Conservation (phyloP, 1,140 invertebrate genomes). For the Andricus grossulariae region DNA sequence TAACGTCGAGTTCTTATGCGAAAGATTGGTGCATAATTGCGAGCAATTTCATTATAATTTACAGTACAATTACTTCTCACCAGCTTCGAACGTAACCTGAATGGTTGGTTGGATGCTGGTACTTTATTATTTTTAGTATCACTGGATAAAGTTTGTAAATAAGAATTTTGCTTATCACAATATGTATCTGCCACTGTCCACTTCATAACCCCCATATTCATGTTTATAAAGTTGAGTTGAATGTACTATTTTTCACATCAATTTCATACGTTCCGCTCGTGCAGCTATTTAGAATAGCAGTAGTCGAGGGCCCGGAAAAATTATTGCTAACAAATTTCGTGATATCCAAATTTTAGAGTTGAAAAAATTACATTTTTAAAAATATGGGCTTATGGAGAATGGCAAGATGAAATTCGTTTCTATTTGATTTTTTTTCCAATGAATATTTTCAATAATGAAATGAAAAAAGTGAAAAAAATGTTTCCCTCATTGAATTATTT, state of each 20-base stretch:
- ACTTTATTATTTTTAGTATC: conserved; percentile 15
- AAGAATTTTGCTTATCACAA: conserved; percentile 4
- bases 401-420: too few species aligned
- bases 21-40: conserved; percentile 21
- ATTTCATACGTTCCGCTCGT: neutral
- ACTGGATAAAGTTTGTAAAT: conserved; percentile 19
- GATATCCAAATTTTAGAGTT: too few species aligned
- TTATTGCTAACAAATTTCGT: neutral
- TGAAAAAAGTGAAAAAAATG: neutral
- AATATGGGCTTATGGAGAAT: too few species aligned
- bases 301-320: neutral
- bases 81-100: conserved; percentile 9
- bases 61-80: conserved; percentile 14
- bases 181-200: conserved; percentile 17
- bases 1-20: conserved; percentile 16
- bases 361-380: too few species aligned
- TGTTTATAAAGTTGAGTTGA: conserved; percentile 20
- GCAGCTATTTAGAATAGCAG: neutral
- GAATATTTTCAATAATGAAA: neutral
- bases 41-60: conserved; percentile 14
- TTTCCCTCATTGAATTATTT: too few species aligned
- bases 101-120: neutral
- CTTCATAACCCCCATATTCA: conserved; percentile 8
- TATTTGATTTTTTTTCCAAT: too few species aligned
- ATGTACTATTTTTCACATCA: neutral